A percentile compares a stretch with the other conserved stretches of the same genome.
Evolutionary conservation across 2,113 vertebrate species (phyloP).

Genomic region (Neodon shergylaensis): DNA sequence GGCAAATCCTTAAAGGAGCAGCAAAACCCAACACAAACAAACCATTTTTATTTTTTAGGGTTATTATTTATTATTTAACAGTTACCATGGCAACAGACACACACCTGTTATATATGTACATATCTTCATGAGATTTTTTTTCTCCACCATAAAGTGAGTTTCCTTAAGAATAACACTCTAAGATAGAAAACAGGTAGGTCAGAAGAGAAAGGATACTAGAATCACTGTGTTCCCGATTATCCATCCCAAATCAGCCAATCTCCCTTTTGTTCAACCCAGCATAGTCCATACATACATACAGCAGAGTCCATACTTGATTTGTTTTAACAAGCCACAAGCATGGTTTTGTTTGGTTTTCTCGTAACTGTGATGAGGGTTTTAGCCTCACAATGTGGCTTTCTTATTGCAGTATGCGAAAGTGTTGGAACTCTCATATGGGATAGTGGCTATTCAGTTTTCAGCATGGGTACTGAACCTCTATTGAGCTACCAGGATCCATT

Average conservation of each 20-base stretch:
- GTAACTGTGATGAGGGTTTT: conserved; percentile 27
- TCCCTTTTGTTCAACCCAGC: background rate
- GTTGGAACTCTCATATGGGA: background rate
- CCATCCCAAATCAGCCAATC: background rate
- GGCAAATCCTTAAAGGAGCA: background rate
- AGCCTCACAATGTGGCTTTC: conserved; percentile 45
- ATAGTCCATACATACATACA: background rate
- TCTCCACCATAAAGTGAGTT: background rate
- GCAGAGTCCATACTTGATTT: conserved; percentile 9
- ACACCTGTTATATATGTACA: background rate
- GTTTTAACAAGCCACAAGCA: conserved; percentile 4
- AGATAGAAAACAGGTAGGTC: background rate
- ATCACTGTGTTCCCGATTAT: background rate
- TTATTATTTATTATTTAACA: background rate
- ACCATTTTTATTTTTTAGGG: background rate
- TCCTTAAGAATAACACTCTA: background rate
- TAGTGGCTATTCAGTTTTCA: background rate
- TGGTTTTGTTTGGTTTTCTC: conserved; percentile 49
- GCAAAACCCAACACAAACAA: background rate
- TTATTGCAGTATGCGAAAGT: background rate
- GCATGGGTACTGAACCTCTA: background rate
- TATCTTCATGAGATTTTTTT: background rate
- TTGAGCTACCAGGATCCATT: background rate
- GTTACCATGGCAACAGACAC: background rate
- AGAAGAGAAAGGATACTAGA: background rate